Base-by-base conservation (phyloP, 2,113 vertebrate genomes). In the Synodontis membranacea region DNA sequence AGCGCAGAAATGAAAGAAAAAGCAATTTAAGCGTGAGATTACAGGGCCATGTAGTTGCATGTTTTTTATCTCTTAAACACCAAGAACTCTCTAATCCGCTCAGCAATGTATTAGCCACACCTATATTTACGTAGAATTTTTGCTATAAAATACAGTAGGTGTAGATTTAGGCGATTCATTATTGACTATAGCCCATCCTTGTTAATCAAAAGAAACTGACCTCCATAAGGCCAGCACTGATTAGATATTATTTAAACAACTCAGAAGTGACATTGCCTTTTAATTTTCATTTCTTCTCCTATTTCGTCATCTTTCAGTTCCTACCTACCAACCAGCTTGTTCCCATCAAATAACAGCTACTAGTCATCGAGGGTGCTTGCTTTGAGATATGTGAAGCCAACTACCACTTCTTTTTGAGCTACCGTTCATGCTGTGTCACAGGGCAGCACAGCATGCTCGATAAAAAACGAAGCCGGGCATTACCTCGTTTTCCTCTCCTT, bases 1-100 rank as follows among this genome's bases (percentile, higher is more conserved):
- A 46, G 72, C 19, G 11, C 25, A 75, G 42, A 75, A 75, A 48
- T 75, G 25, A 48, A 75, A 75, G 72, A n/a, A 75, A 48, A 75
- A 75, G 42, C 72, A 48, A 12, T 25, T n/a, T 5, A 6, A 48
- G 25, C 25, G 3, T 75, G 42, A 48, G 25, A 75, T 75, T 75
- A 75, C 42, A 75, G 42, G 42, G 25, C 1, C 70, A 14, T 44
- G 70, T 23, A 46, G 70, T 74, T 74, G 46, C 70, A 28, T 28
- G 70, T 48, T 75, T 72, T 72, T 48, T 44, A 15, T 48, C 25
- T 46, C 5, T 28, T 28, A 74, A 14, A 14, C 3, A 4, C 1
- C 2, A 11, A 74, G 70, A 44, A n/a, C 72, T 44, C 23, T 75
- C 5, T n/a, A n/a, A n/a, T 28, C 6, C 0, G 28, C 42, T 25